Evolutionary conservation across 2,888 invertebrate species (phyloP).

Genomic region (Agrochola lota): DNA sequence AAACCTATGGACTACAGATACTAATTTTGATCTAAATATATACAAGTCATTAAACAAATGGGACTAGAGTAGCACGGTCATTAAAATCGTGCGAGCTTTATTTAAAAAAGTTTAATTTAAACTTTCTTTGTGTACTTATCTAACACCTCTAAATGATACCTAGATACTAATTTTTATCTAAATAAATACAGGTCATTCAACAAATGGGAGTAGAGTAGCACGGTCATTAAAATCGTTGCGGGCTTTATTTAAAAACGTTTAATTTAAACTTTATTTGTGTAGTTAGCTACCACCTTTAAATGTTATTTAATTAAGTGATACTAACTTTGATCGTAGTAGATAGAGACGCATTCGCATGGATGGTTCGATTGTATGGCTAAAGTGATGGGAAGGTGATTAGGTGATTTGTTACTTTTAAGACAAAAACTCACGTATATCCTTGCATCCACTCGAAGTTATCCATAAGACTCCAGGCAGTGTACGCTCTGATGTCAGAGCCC

Average conservation of each 20-base stretch:
- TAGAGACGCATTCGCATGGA: not conserved
- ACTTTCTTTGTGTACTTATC: not conserved
- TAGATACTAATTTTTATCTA: not conserved
- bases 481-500: constrained; percentile 83
- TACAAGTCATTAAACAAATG: not conserved
- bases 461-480: constrained; percentile 90
- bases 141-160: not conserved
- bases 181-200: not conserved
- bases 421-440: constrained; percentile 85
- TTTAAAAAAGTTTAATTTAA: not conserved
- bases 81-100: not conserved
- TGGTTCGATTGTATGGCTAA: not conserved
- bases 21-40: not conserved
- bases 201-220: not conserved
- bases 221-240: not conserved
- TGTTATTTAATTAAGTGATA: not conserved
- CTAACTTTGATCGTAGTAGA: not conserved
- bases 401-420: not conserved
- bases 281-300: not conserved
- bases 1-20: not conserved
- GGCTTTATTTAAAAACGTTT: not conserved
- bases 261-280: not conserved
- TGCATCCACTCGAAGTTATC: constrained; percentile 91
- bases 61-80: not conserved
- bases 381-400: not conserved